A percentile compares a stretch with the other conserved stretches of the same genome.
Evolutionary conservation across 2,797 vertebrate species (phyloP).

Genomic region (Gymnothorax javanicus): DNA sequence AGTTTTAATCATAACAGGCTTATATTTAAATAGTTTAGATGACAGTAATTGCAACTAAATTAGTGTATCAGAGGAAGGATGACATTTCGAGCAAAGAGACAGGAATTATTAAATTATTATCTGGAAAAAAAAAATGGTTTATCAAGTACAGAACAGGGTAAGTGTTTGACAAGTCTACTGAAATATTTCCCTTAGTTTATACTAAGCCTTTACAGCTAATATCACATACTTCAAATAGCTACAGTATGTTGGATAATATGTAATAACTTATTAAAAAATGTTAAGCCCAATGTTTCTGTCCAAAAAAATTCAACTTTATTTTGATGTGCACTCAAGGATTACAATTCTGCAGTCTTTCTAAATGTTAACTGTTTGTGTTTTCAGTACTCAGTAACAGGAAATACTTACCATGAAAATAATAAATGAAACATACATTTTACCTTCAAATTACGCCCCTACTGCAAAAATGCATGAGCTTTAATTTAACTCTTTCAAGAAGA

Average conservation of each 20-base stretch:
- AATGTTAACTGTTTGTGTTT: conserved; percentile 31
- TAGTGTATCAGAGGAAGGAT: neutral
- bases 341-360: neutral
- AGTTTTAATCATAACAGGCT: neutral
- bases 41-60: neutral
- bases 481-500: neutral
- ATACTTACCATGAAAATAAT: conserved; percentile 61
- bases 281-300: neutral
- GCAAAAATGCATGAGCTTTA: neutral
- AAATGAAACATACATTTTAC: conserved; percentile 40
- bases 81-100: neutral
- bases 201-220: too few relatives aligned
- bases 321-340: neutral
- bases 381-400: conserved; percentile 48
- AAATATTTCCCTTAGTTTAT: neutral
- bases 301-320: neutral
- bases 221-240: neutral
- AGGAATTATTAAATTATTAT: neutral
- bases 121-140: neutral
- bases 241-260: neutral
- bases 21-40: neutral
- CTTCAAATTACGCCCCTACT: conserved; percentile 30
- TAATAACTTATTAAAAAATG: neutral
- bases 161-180: neutral
- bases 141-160: neutral